Percentiles rank a stretch among this genome's conserved stretches.
Evolutionary conservation across 2,113 vertebrate genomes (phyloP).

Genomic region (Callipepla squamata): DNA sequence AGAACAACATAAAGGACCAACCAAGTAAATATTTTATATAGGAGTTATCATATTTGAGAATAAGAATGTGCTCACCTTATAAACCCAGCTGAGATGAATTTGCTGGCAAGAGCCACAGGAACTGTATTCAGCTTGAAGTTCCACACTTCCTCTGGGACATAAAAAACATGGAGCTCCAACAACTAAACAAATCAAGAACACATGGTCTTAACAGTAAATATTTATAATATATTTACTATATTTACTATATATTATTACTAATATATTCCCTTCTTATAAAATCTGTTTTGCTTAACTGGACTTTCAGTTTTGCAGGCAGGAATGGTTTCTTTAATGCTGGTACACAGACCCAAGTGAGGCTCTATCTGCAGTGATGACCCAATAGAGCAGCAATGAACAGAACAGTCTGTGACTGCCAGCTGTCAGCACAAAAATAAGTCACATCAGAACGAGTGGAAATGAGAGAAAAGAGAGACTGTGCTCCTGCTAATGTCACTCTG

Average conservation of each 20-base stretch:
- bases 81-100: constrained; percentile 91
- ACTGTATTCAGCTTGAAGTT: constrained; percentile 89
- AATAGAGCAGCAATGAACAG: neutral
- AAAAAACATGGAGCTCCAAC: constrained; percentile 91
- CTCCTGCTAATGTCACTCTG: neutral
- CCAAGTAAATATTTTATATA: neutral
- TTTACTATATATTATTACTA: too few species aligned
- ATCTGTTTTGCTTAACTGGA: neutral
- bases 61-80: constrained; percentile 82
- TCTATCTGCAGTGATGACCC: neutral
- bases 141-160: constrained; percentile 90
- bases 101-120: constrained; percentile 81
- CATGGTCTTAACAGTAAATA: constrained; percentile 6
- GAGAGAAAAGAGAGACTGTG: neutral
- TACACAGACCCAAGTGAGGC: neutral
- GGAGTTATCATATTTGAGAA: neutral
- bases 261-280: accelerated
- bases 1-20: neutral
- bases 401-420: neutral
- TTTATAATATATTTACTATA: too few species aligned
- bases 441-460: neutral
- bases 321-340: neutral
- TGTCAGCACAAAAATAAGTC: neutral
- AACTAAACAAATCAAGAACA: constrained; percentile 78
- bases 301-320: neutral